phyloP scores from a whole-genome alignment of 2,113 vertebrate species.

The Onychostoma macrolepis region DNA sequence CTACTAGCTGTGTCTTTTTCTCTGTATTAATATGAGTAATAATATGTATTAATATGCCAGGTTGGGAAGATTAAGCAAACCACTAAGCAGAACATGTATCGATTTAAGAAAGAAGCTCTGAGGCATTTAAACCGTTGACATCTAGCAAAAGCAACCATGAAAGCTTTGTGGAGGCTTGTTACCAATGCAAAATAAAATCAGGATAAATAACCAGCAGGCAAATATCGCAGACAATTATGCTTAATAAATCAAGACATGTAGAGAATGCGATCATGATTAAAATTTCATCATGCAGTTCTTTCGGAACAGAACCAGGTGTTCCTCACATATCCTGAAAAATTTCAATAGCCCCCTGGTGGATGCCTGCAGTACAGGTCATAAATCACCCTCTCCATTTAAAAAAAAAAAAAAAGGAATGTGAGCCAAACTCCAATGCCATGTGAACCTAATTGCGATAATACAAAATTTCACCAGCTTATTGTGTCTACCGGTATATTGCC shows the following conservation, averaged over 20 bases:
- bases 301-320: not conserved
- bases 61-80: too few species aligned
- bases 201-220: too few species aligned
- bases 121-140: not conserved
- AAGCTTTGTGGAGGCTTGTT: not conserved
- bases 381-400: too few species aligned
- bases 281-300: not conserved
- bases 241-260: not conserved
- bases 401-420: too few species aligned
- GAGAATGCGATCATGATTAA: not conserved
- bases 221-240: not conserved
- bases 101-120: too few species aligned
- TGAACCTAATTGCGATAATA: too few species aligned
- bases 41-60: too few species aligned
- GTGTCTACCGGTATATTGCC: not conserved
- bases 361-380: not conserved
- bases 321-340: not conserved
- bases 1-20: not conserved
- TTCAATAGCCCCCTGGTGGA: not conserved
- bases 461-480: not conserved
- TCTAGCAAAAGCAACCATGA: not conserved
- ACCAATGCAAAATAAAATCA: not conserved
- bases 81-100: too few species aligned
- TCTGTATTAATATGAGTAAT: not conserved
- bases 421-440: too few species aligned